Base-by-base conservation (phyloP, 2,113 vertebrate genomes). In the Stictonetta naevosa region DNA sequence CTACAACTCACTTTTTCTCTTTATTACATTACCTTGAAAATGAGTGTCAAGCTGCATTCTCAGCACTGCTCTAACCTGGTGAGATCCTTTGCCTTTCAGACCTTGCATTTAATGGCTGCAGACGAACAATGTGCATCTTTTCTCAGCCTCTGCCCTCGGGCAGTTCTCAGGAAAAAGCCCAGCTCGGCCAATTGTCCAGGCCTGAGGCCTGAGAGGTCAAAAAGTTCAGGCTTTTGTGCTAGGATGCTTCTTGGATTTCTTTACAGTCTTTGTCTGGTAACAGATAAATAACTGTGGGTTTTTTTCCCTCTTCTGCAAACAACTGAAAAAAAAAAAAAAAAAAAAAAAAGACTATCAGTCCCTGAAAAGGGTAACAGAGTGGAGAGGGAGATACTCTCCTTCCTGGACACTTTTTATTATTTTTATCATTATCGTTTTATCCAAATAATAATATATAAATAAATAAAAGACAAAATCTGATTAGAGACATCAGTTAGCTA, bases 181-280 rank as follows among this genome's bases (percentile, higher is more conserved):
- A 95, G 90, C 93, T 97, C 69, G 84, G 93, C 86, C 93, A 97
- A 95, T 94, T 97, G 97, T 96, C 92, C 95, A 93, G 97, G 95
- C 89, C 96, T 81, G 59, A 94, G 97, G 91, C 86, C 93, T 83
- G 93, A 80, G 86, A 97, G 97, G 98, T 98, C 98, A 95, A 92
- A 91, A 88, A 97, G 97, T 97, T 98, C 97, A 98, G 81, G 97
- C 97, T 98, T 98, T 98, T 98, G 98, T 98, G 93, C 93, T 95
- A 94, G 92, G 93, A 94, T 98, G 97, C 98, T 98, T 97, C 98
- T 98, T 97, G 94, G 93, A 93, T 97, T 98, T 98, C 97, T 98
- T 98, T 97, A 83, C 95, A 96, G 98, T 98, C 98, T 98, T 99
- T 99, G 98, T 98, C 97, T 97, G 86, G 83, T 98, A 98, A 98